phyloP scores from a whole-genome alignment of 2,113 vertebrate species.

The Pseudorasbora parva region DNA sequence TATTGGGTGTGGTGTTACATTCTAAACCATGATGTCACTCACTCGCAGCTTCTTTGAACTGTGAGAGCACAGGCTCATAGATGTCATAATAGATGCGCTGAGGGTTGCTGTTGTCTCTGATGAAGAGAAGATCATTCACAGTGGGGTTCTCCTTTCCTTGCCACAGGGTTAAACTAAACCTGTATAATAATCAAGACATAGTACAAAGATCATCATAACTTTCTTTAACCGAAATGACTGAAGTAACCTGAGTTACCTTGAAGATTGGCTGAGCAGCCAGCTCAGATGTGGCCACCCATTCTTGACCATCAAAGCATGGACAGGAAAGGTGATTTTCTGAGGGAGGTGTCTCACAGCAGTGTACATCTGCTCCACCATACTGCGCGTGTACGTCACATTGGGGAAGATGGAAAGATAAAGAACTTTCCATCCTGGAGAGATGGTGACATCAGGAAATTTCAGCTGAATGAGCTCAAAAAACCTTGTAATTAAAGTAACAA shows the following conservation, averaged over 20 bases:
- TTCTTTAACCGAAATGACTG: not conserved
- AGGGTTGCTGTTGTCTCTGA: constrained; percentile 80
- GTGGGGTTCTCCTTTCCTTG: constrained; percentile 75
- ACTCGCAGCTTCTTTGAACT: constrained; percentile 79
- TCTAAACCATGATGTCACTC: constrained; percentile 51
- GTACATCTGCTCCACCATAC: constrained; percentile 84
- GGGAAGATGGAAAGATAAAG: constrained; percentile 66
- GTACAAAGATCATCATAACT: not conserved
- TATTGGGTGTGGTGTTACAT: not conserved
- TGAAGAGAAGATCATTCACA: constrained; percentile 80
- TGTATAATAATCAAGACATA: constrained; percentile 52
- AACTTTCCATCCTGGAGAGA: constrained; percentile 84
- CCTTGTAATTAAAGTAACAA: constrained; percentile 62
- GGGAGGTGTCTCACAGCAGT: constrained; percentile 66
- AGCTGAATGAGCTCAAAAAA: constrained; percentile 79
- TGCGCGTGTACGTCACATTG: constrained; percentile 68
- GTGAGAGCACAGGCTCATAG: constrained; percentile 81
- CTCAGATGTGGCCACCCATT: constrained; percentile 81
- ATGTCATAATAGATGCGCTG: constrained; percentile 84
- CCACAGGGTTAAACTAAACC: constrained; percentile 86
- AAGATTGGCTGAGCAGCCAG: constrained; percentile 83
- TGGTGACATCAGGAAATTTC: constrained; percentile 80
- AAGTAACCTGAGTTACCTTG: constrained; percentile 70
- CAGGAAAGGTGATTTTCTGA: constrained; percentile 82
- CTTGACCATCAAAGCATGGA: constrained; percentile 74